These are phyloP conservation scores for Pemphredon lugubris DNA, from an alignment of 2,888 invertebrate genomes.

Conservation along the genomic window DNA sequence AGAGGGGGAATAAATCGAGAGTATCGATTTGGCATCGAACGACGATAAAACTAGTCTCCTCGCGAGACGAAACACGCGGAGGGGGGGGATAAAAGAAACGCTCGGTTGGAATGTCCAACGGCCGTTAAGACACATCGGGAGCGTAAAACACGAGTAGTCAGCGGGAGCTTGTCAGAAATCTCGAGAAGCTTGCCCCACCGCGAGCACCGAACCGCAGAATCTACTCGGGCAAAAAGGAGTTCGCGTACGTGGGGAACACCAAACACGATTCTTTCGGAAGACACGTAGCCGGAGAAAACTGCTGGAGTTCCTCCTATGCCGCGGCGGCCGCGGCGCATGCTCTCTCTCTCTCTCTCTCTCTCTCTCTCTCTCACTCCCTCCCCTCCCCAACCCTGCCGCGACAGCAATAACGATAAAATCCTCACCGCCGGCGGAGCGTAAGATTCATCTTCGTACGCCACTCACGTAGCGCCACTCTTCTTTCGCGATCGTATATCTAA, in stretches of 20 bases:
- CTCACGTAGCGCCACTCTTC: conserved; percentile 75
- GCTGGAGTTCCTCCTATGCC: too few species aligned
- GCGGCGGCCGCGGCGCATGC: conserved; percentile 13
- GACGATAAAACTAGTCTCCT: neutral
- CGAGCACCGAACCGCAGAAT: conserved; percentile 34
- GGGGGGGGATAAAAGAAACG: neutral
- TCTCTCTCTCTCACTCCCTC: conserved; percentile 14
- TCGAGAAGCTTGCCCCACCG: conserved; percentile 10
- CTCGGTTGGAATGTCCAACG: neutral
- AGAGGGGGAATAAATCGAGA: neutral
- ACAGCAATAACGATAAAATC: conserved; percentile 73
- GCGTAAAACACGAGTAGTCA: conserved; percentile 39
- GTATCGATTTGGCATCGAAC: neutral
- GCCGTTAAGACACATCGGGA: conserved; percentile 32
- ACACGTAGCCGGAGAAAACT: conserved; percentile 13
- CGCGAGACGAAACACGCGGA: neutral
- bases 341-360: too few species aligned
- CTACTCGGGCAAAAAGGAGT: conserved; percentile 42
- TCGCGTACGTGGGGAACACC: conserved; percentile 43
- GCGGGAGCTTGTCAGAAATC: conserved; percentile 23
- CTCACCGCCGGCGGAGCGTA: conserved; percentile 17
- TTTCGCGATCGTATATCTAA: conserved; percentile 75
- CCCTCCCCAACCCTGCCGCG: too few species aligned
- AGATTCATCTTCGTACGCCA: conserved; percentile 65
- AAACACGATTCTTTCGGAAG: conserved; percentile 55